Evolutionary conservation across 2,797 vertebrate genomes (phyloP).

Genomic region (Varecia variegata): DNA sequence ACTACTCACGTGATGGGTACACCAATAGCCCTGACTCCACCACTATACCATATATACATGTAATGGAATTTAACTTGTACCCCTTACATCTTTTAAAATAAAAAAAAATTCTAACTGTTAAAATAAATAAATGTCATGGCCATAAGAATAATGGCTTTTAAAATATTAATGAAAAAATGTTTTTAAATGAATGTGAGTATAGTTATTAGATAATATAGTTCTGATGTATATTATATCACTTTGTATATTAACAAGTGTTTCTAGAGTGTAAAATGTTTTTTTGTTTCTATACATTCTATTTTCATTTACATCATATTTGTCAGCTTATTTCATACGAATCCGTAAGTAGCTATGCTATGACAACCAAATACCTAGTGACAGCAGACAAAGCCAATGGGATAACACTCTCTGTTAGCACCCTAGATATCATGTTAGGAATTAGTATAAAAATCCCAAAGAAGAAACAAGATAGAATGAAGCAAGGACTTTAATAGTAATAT

Average conservation of each 20-base stretch:
- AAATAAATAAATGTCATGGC: not conserved
- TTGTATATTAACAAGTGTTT: not conserved
- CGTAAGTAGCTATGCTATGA: not conserved
- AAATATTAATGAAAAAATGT: not conserved
- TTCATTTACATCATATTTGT: not conserved
- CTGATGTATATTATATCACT: not conserved
- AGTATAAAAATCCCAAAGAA: not conserved
- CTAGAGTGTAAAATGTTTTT: not conserved
- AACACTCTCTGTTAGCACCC: not conserved
- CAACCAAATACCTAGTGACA: not conserved
- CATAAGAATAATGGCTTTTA: not conserved
- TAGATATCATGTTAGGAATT: not conserved
- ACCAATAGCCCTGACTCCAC: not conserved
- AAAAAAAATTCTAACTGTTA: not conserved
- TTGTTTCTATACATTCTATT: not conserved
- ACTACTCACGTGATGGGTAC: not conserved
- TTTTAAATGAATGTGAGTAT: not conserved
- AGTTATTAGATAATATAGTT: not conserved
- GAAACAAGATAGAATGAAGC: not conserved
- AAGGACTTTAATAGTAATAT: not conserved
- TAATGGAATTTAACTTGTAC: not conserved
- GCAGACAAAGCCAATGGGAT: not conserved
- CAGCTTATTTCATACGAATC: not conserved
- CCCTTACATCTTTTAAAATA: not conserved
- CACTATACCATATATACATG: not conserved